Evolutionary conservation across 2,113 vertebrate species (phyloP).

Genomic region (Cardinalis cardinalis): DNA sequence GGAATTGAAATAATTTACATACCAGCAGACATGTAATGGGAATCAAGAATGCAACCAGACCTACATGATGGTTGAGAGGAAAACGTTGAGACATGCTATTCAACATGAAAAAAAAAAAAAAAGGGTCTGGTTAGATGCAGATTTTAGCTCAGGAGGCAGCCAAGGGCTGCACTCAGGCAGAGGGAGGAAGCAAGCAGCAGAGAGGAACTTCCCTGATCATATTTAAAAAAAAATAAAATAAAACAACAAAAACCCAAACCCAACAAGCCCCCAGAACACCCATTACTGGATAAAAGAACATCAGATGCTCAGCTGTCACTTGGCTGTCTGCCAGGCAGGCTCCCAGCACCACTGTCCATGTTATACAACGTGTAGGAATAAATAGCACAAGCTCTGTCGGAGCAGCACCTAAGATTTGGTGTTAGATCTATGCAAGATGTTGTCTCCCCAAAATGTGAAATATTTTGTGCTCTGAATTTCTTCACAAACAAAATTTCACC

Average conservation of each 20-base stretch:
- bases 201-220: slow-evolving; percentile 36
- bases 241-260: background rate
- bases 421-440: background rate
- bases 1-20: slow-evolving; percentile 69
- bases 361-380: background rate
- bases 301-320: slow-evolving; percentile 27
- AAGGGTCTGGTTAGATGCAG: slow-evolving; percentile 36
- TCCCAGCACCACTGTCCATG: background rate
- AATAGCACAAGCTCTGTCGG: background rate
- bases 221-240: background rate
- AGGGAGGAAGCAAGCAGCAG: slow-evolving; percentile 60
- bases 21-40: slow-evolving; percentile 65
- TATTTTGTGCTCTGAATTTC: background rate
- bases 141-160: slow-evolving; percentile 56
- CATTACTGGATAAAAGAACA: slow-evolving; percentile 27
- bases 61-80: slow-evolving; percentile 68
- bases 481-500: background rate
- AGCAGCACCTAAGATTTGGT: background rate
- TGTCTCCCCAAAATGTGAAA: background rate
- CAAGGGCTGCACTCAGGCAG: slow-evolving; percentile 43
- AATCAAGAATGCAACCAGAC: slow-evolving; percentile 70
- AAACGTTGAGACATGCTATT: slow-evolving; percentile 68
- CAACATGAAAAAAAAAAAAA: background rate
- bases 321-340: slow-evolving; percentile 37
- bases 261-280: background rate